Conservation (phyloP, 2,888 invertebrate species). For the Caenorhabditis sulstoni region DNA sequence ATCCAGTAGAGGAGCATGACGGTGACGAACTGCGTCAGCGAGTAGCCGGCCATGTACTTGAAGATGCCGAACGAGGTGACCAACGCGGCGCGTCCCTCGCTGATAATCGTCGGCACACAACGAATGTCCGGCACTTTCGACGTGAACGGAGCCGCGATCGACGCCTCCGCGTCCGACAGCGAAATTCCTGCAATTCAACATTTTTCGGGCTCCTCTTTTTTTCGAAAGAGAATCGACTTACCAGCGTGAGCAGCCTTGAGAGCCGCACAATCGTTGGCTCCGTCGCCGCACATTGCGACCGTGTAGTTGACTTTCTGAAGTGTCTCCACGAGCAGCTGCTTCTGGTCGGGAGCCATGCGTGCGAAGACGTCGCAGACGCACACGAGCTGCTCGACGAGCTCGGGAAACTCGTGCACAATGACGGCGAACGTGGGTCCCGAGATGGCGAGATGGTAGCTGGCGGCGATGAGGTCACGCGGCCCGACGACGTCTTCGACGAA, state of each 20-base stretch:
- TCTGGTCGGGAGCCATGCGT: constrained; percentile 84
- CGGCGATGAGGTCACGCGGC: constrained; percentile 22
- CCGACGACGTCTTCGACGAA: too few species aligned
- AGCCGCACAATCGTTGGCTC: constrained; percentile 83
- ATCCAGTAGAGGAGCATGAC: constrained; percentile 83
- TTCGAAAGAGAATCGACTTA: too few species aligned
- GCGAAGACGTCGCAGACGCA: constrained; percentile 81
- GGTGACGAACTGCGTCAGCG: constrained; percentile 87
- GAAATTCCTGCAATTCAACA: constrained; percentile 80
- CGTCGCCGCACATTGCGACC: constrained; percentile 83
- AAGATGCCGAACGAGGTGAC: constrained; percentile 97
- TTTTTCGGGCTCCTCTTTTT: too few species aligned
- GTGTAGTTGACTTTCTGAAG: constrained; percentile 78
- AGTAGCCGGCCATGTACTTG: constrained; percentile 97
- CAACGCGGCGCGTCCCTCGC: constrained; percentile 89
- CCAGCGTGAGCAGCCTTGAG: constrained; percentile 79
- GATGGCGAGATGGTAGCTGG: constrained; percentile 63
- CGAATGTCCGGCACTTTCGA: constrained; percentile 84
- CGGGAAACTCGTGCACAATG: constrained; percentile 77
- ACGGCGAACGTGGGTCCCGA: constrained; percentile 75
- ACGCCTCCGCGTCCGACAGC: constrained; percentile 83
- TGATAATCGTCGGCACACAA: constrained; percentile 80
- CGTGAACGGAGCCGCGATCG: constrained; percentile 84
- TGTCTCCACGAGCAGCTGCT: constrained; percentile 85
- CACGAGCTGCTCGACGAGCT: constrained; percentile 74